Evolutionary conservation across 2,888 invertebrate genomes (phyloP), one percentile per base, ranked within the genome.

Genomic region (Acholoe squamosa): DNA sequence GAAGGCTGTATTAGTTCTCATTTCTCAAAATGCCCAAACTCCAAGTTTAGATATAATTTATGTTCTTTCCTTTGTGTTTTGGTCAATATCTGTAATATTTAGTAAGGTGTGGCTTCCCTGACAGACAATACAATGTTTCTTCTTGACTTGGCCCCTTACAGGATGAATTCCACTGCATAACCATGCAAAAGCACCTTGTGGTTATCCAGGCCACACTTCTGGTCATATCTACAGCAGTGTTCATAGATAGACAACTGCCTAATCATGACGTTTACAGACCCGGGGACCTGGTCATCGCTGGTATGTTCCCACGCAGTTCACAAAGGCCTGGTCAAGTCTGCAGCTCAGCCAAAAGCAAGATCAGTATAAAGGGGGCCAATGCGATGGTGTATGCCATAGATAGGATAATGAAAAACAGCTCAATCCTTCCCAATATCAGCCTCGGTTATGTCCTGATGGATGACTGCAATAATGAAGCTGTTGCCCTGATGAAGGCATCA

Each of bases 381-480:
- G 71, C 71, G 1, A 71, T 71, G 71, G 14, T 33, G 3, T 80
- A 33, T 43, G 80, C 80, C 22, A 0, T 80, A 14, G 80, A 80
- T 12, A 3, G 80, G n/a, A 33, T 80, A 0, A 34, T 34, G 12
- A 16, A 12, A 14, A 80, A 80, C 34, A 34, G 22, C n/a, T 34
- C 80, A 3, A 80, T 80, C 80, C 80, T 80, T 3, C 80, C 80
- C 16, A 80, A 80, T 43, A 80, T 80, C 33, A 34, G 34, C 43
- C 43, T 80, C 10, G 80, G 80, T 43, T 80, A 80, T 43, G 43
- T 80, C 1, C 33, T 80, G 0, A 33, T 80, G 80, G 80, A 80
- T 80, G 80, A 80, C 25, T 80, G 80, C n/a, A 80, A 80, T 25
- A 80, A 43, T 33, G 80, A 80, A n/a, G 61, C 61, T 7, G 76